phyloP scores from a whole-genome alignment of 2,888 invertebrate genomes.

The Agyllia agylla region DNA sequence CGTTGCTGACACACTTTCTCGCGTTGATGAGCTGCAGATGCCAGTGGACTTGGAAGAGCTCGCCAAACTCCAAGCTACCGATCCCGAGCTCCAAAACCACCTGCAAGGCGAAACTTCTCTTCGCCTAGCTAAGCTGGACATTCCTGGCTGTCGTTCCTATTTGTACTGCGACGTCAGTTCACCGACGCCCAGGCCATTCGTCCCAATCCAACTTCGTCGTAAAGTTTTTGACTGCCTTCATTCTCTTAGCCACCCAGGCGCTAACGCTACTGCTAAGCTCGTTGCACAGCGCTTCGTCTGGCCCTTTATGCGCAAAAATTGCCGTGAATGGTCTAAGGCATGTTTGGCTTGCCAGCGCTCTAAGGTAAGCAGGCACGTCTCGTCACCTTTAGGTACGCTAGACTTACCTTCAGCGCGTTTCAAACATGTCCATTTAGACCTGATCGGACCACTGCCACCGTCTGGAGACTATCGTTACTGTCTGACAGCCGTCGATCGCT shows the following conservation, averaged over 20 bases:
- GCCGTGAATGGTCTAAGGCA: slow-evolving; percentile 74
- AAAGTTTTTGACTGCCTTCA: background rate
- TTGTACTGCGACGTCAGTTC: background rate
- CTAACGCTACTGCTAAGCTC: background rate
- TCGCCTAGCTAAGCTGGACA: background rate
- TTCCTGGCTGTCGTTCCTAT: background rate
- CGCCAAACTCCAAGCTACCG: background rate
- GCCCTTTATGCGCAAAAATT: background rate
- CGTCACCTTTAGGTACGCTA: slow-evolving; percentile 49
- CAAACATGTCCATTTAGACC: background rate
- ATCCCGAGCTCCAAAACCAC: background rate
- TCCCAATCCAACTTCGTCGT: background rate
- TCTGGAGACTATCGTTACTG: background rate
- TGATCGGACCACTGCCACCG: background rate
- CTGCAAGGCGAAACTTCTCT: background rate
- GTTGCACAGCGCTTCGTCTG: background rate
- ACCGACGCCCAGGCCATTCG: background rate
- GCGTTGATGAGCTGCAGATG: background rate
- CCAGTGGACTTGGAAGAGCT: background rate
- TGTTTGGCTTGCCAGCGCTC: slow-evolving; percentile 80
- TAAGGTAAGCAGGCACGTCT: slow-evolving; percentile 79
- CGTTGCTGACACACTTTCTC: background rate
- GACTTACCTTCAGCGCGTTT: slow-evolving; percentile 28
- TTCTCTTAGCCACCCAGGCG: background rate
- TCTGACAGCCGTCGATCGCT: background rate